These are phyloP conservation scores for Apamea anceps DNA, from an alignment of 2,888 invertebrate genomes.

Conservation along the genomic window DNA sequence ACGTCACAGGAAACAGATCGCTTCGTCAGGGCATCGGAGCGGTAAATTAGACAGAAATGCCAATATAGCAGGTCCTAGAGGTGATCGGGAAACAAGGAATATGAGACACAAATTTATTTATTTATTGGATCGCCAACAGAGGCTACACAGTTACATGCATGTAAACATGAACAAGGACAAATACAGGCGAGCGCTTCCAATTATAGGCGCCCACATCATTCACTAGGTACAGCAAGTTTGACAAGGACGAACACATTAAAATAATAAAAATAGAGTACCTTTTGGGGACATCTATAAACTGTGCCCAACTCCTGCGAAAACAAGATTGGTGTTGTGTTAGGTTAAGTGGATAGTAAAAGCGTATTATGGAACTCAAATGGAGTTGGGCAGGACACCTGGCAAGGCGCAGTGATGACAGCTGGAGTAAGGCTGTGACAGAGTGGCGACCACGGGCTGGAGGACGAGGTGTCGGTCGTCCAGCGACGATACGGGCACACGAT, in stretches of 20 bases:
- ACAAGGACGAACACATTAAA: too few relatives aligned
- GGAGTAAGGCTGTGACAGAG: not conserved
- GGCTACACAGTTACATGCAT: too few relatives aligned
- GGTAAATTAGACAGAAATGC: slow-evolving; percentile 46
- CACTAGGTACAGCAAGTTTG: too few relatives aligned
- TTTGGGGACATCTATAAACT: not conserved
- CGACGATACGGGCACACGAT: not conserved
- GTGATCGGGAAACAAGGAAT: not conserved
- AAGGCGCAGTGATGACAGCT: not conserved
- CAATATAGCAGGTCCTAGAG: not conserved
- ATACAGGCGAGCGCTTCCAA: too few relatives aligned
- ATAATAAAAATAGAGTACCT: not conserved
- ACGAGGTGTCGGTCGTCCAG: not conserved
- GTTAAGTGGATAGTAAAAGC: not conserved
- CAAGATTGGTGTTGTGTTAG: not conserved
- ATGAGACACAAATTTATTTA: not conserved
- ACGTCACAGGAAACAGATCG: slow-evolving; percentile 43
- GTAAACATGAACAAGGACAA: too few relatives aligned
- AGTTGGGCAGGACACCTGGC: not conserved
- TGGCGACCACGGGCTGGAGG: not conserved
- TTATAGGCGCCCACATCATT: too few relatives aligned
- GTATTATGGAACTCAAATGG: not conserved
- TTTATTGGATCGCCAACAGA: too few relatives aligned
- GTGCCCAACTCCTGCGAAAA: not conserved
- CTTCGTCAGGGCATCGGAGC: slow-evolving; percentile 26